A percentile compares a stretch with the other conserved stretches of the same genome.
phyloP scores from a whole-genome alignment of 1,140 invertebrate genomes.

The Ylistrum balloti region DNA sequence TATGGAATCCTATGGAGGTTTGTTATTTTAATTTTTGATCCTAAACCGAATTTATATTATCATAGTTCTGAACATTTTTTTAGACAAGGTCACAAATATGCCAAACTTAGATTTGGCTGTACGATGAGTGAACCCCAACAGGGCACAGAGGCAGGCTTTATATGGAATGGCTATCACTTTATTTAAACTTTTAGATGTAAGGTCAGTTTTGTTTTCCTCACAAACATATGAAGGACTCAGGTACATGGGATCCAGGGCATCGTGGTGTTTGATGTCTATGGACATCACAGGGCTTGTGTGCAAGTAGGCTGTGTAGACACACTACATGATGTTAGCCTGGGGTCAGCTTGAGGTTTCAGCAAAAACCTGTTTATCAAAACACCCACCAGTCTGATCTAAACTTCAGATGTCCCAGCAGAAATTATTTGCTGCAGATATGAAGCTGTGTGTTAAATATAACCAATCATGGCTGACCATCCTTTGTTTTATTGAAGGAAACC shows the following conservation, averaged over 20 bases:
- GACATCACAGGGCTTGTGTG: constrained; percentile 21
- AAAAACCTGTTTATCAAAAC: background rate
- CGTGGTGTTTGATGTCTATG: background rate
- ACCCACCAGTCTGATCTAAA: background rate
- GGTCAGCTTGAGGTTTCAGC: background rate
- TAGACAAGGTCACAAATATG: no score
- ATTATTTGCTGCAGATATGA: background rate
- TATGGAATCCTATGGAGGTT: no score
- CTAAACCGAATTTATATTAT: no score
- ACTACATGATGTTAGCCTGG: background rate
- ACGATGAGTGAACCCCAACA: no score
- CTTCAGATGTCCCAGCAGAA: background rate
- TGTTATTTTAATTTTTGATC: no score
- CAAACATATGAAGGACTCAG: background rate
- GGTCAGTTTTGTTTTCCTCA: background rate
- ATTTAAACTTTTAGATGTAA: background rate
- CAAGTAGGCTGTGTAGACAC: background rate
- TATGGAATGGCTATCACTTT: no score
- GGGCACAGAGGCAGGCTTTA: no score
- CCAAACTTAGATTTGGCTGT: no score
- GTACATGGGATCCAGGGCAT: background rate
- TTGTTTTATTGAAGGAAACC: background rate
- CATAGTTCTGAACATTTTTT: no score
- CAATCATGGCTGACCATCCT: background rate
- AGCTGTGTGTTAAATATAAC: background rate